Base-by-base conservation (phyloP, 2,888 invertebrate genomes). In the Latheticus oryzae region DNA sequence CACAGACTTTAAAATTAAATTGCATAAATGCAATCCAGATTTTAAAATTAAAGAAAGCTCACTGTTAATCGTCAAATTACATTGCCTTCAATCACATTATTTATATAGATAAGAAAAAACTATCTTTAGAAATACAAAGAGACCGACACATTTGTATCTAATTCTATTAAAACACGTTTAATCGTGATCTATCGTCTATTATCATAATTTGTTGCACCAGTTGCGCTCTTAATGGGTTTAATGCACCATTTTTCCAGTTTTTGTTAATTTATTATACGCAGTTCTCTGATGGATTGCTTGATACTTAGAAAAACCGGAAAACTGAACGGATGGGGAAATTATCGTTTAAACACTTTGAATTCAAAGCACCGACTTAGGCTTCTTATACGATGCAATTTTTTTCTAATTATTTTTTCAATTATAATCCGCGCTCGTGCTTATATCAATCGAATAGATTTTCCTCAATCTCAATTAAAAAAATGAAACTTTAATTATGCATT, bases 41-140 rank as follows among this genome's bases (percentile, higher is more conserved):
- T 42, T 23, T 45, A 47, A 47, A n/a, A n/a, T n/a, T n/a, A n/a
- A n/a, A 40, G 45, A 32, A 33, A 58, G 59, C 21, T 40, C 43
- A 28, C 60, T 65, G 62, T 67, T 60, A 53, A 57, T 57, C 62
- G 60, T 65, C 63, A 62, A 68, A 68, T 67, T 66, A 64, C 64
- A n/a, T 9, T 57, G 61, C 57, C 63, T 65, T 64, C 59, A 62
- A 63, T 60, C 56, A 33, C 51, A 62, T 64, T 58, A 69, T 67
- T 66, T 69, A 67, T 67, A 33, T 60, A 24, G 61, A 42, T 24
- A 40, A 54, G 32, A 60, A 54, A n/a, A n/a, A 37, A 48, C 63
- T 61, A 48, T 52, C 42, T 66, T 63, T 62, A 59, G 66, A 63
- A 50, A 42, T 21, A 66, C 63, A 66, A 64, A 66, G 66, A 48